Base-by-base conservation (phyloP, 2,888 invertebrate species). In the Lepas anatifera region DNA sequence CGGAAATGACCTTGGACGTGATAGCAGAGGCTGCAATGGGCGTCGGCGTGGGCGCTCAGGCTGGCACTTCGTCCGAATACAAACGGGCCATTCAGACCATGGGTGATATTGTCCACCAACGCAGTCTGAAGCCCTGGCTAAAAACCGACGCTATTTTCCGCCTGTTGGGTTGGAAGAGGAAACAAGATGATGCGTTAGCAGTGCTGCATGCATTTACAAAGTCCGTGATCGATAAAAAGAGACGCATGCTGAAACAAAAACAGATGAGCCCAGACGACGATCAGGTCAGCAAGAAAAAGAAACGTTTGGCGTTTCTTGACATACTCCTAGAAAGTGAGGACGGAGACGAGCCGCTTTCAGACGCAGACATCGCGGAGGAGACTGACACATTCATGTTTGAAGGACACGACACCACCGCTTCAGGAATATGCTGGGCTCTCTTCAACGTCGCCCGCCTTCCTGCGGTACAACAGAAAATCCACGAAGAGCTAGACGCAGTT, bases 1-100 rank as follows among this genome's bases (percentile, higher is more conserved):
- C 87, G 77, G 82, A 81, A 69, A 87, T 81, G 80, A 85, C 83
- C 1, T 81, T 89, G 0, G 85, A 87, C 76, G 83, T 85, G 41
- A 86, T 89, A 72, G 87, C 87, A 76, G 92, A 93, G 81, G 87
- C 90, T 8, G 89, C 93, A 18, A 94, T 94, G 92, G 93, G 92
- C 0, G 85, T 86, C 16, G 84, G 85, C 39, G 81, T 90, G 77
- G 81, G 85, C 70, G 84, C 85, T 0, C 85, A 85, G 76, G 81
- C 82, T 64, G 80, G 81, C 70, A 73, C 74, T 35, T 83, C 85
- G 69, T 83, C 84, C 0, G 83, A 84, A n/a, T 87, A 86, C 76
- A 84, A 87, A 69, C 76, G 81, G 22, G 83, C 86, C 58, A 83
- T 88, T 69, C 81, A 84, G 22, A 50, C 35, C 35, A 75, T 77